Evolutionary conservation across 2,113 vertebrate genomes (phyloP), one percentile per base, ranked within the genome.

Genomic region (Ornithorhynchus anatinus): DNA sequence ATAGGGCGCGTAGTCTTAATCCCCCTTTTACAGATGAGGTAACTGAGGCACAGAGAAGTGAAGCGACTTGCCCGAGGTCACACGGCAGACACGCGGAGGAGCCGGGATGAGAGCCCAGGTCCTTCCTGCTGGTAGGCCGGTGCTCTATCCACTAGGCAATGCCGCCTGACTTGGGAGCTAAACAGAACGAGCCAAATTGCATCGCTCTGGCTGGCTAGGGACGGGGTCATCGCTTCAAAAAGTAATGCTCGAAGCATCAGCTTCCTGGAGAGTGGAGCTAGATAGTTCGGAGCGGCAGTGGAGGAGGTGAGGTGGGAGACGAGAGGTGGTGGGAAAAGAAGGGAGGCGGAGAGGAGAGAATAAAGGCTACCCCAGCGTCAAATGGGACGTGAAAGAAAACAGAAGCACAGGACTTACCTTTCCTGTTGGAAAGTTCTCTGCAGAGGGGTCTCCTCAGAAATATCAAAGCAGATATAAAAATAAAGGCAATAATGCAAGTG

Each of bases 331-430:
- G n/a, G n/a, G n/a, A n/a, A n/a, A n/a, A n/a, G n/a, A n/a, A n/a
- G n/a, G n/a, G n/a, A n/a, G n/a, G n/a, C n/a, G n/a, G n/a, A n/a
- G n/a, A n/a, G n/a, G n/a, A n/a, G n/a, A n/a, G n/a, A 39, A 1
- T 36, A 4, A 31, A 42, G 47, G 25, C 48, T 53, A 42, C 13
- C 64, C 17, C 10, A 3, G 0, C 52, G 64, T 17, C 6, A 7
- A 48, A 6, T 48, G 29, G 25, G 45, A 48, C 14, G 25, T 10
- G 10, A 50, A 50, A 27, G 8, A 10, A 50, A 8, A 2, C 25
- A 50, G 16, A 22, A 67, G 68, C 7, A 32, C 60, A 33, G 76
- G 50, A 81, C n/a, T 42, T 84, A 93, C 91, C 90, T 80, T 81
- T 81, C 58, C 54, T 40, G 8, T 6, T 31, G 60, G 23, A 35